A percentile compares a stretch with the other conserved stretches of the same genome.
Evolutionary conservation across 2,797 vertebrate genomes (phyloP).

Genomic region (Eptatretus atami): DNA sequence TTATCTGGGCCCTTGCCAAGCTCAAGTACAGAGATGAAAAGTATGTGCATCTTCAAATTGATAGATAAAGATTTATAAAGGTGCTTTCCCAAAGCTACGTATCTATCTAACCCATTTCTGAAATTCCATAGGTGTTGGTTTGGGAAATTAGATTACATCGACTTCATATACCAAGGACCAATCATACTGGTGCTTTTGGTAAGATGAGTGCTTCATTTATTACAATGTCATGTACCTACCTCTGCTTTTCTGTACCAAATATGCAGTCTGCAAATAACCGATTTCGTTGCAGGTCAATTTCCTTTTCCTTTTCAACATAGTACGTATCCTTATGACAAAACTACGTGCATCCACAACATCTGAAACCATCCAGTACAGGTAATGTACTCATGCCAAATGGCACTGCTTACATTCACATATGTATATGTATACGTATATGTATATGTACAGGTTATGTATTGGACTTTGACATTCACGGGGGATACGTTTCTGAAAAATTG

Average conservation of each 20-base stretch:
- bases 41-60: constrained; percentile 22
- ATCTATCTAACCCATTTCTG: constrained; percentile 6
- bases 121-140: constrained; percentile 59
- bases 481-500: no score
- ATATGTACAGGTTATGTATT: no score
- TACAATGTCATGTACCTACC: background rate
- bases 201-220: constrained; percentile 13
- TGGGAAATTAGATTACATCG: constrained; percentile 75
- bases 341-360: constrained; percentile 73
- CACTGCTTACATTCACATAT: no score
- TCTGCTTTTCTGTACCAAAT: constrained; percentile 1
- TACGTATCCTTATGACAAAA: constrained; percentile 88
- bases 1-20: constrained; percentile 69
- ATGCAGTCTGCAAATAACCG: constrained; percentile 4
- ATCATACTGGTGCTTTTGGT: constrained; percentile 86
- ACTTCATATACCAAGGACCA: constrained; percentile 91
- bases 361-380: constrained; percentile 93
- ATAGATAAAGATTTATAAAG: no score
- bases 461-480: no score
- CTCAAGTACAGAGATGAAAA: constrained; percentile 72
- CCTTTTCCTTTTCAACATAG: constrained; percentile 88
- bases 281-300: constrained; percentile 44
- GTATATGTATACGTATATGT: no score
- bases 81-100: no score
- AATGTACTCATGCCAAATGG: constrained; percentile 7